Evolutionary conservation across 2,888 invertebrate genomes (phyloP), one percentile per base, ranked within the genome.

Genomic region (Cephus pulcher): DNA sequence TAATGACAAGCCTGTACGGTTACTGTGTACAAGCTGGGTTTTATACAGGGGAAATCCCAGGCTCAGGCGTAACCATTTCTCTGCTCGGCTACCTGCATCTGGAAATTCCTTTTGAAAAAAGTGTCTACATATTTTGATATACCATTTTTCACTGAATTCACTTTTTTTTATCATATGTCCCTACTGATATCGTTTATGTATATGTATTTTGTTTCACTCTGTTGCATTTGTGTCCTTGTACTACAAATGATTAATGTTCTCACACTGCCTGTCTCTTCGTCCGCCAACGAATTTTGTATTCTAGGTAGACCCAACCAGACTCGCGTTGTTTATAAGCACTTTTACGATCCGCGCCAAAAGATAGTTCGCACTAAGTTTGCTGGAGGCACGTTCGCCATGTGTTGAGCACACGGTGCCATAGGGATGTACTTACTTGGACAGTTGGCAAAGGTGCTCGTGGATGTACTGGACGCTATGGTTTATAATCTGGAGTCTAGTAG

Each of bases 391-490:
- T 70, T 79, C 80, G 84, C 86, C 88, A 87, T 88, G 86, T 88
- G 88, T 87, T 84, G 82, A 85, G 85, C 88, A 88, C 80, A 83
- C 87, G 86, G 82, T 69, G 69, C 33, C 56, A 23, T 56, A 56
- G 56, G 23, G 23, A 23, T 56, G 56, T 23, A 56, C 56, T 56
- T 56, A 56, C 40, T 15, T 40, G 23, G 23, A 23, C 56, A 56
- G 56, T 56, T 56, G 23, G 56, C 23, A 56, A 56, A 56, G 56
- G 56, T 56, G 56, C 56, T 56, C 56, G 23, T 23, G 2, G 56
- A 56, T 23, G 23, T 6, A 56, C 23, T 56, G 56, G 23, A 6
- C 56, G 56, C 23, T 56, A 56, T 23, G 56, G 56, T 56, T 56
- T 56, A 56, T 56, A 56, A 56, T 56, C 56, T 56, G 56, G 9